A percentile compares a stretch with the other conserved stretches of the same genome.
Conservation (phyloP, 2,113 vertebrate genomes). For the Chaetorhynchus papuensis region DNA sequence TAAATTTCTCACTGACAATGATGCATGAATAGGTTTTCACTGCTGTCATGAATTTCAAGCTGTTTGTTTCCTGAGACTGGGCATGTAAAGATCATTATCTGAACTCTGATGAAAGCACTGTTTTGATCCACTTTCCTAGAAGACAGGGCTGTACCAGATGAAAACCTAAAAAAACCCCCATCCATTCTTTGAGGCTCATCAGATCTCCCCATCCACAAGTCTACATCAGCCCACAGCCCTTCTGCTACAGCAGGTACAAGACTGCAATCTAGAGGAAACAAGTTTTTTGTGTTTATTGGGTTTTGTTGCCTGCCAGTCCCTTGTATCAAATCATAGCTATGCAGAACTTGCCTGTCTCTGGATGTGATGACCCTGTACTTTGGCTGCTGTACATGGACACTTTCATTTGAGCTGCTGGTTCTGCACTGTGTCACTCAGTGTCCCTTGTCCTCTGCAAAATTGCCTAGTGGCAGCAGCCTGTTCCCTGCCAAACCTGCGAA, state of each 20-base stretch:
- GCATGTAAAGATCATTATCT: neutral
- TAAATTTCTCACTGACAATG: neutral
- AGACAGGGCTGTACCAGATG: neutral
- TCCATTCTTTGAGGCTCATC: neutral
- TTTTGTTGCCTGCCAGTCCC: neutral
- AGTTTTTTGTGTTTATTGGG: neutral
- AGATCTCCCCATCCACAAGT: neutral
- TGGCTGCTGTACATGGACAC: neutral
- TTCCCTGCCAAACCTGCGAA: neutral
- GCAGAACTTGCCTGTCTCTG: neutral
- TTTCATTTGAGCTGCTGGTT: neutral
- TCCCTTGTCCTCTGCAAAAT: neutral
- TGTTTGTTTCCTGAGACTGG: neutral
- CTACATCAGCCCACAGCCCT: neutral
- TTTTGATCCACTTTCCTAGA: neutral
- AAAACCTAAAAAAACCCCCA: neutral
- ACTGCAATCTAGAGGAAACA: neutral
- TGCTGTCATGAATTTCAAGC: neutral
- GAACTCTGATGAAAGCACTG: neutral
- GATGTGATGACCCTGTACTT: neutral
- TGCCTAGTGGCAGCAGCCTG: neutral
- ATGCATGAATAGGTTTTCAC: neutral
- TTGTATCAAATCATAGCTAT: neutral
- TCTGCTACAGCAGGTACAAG: neutral
- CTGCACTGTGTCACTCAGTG: neutral